Base-by-base conservation (phyloP, 2,888 invertebrate species). In the Trissoscelio sp. region DNA sequence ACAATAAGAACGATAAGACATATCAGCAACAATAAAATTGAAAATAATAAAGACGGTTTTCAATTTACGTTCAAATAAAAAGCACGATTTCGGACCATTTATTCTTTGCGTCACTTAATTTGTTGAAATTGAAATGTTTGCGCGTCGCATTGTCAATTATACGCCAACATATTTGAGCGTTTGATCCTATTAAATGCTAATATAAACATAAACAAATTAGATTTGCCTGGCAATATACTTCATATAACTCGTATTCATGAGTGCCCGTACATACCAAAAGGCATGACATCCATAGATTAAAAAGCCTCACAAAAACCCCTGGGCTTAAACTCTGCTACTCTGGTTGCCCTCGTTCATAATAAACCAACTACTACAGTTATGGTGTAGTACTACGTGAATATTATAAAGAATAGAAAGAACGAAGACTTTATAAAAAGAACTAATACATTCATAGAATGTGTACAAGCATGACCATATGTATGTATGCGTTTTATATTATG, bases 261-360 rank as follows among this genome's bases (percentile, higher is more conserved):
- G 12, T 6, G 39, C 9, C 3, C 11, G 42, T 11, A 14, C n/a
- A n/a, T 37, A 34, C 60, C 18, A 60, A 60, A 39, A 42, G 20
- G 18, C 9, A 42, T 60, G 60, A 60, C 60, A 60, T 9, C 14
- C 60, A 37, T 28, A 55, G 42, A 69, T 31, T 69, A 55, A 69
- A 69, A 42, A 53, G 20, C 16, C 31, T 57, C 51, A 16, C 11
- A 66, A 53, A 53, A 51, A 57, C 55, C 48, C 37, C 22, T 44
- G 44, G 58, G 70, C 58, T 57, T 70, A 46, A 57, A 28, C 18
- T 69, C 37, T 66, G 22, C 66, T 66, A 6, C 20, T 39, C 28
- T 24, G 44, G 58, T 67, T 67, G 55, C 24, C 34, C 58, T 46
- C 42, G 9, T 44, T 70, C 58, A 70, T 46, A 58, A 70, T 70